Evolutionary conservation across 2,113 vertebrate species (phyloP).

Genomic region (Callipepla squamata): DNA sequence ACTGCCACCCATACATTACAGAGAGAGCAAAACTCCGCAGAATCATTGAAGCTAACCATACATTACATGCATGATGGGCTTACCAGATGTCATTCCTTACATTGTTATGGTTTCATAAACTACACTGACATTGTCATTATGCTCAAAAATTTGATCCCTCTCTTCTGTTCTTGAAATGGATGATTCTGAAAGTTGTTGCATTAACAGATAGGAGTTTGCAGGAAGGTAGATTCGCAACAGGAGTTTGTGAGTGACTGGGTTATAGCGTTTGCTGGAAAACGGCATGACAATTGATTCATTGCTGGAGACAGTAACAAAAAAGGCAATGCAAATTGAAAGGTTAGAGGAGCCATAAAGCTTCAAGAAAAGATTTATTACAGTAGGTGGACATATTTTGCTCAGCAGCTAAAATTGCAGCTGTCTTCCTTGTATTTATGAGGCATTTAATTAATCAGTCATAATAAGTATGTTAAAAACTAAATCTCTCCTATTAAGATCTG

Average conservation of each 20-base stretch:
- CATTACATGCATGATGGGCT: conserved; percentile 79
- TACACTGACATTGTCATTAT: conserved; percentile 78
- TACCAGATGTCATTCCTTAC: conserved; percentile 83
- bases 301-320: background rate
- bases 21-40: conserved; percentile 2
- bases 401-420: background rate
- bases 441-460: conserved; percentile 24
- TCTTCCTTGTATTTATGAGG: background rate
- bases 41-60: conserved; percentile 71
- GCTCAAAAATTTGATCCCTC: conserved; percentile 66
- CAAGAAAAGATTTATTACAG: conserved; percentile 2
- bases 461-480: background rate
- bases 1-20: conserved; percentile 57
- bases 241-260: conserved; percentile 23
- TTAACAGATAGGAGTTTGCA: conserved; percentile 38
- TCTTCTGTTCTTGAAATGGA: conserved; percentile 28
- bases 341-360: background rate
- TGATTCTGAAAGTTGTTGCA: conserved; percentile 1
- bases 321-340: conserved; percentile 9
- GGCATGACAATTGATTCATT: background rate
- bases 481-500: background rate
- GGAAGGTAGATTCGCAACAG: background rate
- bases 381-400: conserved; percentile 1
- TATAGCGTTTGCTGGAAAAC: background rate
- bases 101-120: conserved; percentile 79